phyloP scores from a whole-genome alignment of 2,888 invertebrate genomes.

The Rhingia campestris region DNA sequence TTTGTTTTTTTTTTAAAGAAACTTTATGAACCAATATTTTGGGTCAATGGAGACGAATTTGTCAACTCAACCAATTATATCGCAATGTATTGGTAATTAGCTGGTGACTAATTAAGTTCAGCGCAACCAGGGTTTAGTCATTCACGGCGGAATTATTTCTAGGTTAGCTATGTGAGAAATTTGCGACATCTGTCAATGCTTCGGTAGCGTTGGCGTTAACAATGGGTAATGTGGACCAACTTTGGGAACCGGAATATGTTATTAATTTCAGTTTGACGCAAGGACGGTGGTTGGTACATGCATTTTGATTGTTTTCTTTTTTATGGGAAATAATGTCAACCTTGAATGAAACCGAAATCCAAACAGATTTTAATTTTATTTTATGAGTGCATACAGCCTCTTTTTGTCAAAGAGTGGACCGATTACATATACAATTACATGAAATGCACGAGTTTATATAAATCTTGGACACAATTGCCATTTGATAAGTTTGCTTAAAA shows the following conservation, averaged over 20 bases:
- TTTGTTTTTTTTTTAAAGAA: background rate
- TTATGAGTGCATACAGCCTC: no score
- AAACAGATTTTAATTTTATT: no score
- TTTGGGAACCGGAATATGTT: slow-evolving; percentile 21
- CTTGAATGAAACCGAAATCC: no score
- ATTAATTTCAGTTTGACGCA: background rate
- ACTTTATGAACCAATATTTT: background rate
- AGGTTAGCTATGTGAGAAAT: slow-evolving; percentile 15
- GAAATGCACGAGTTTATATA: no score
- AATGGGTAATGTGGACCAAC: background rate
- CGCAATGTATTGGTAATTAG: background rate
- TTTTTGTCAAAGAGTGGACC: no score
- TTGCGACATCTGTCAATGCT: slow-evolving; percentile 14
- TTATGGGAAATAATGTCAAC: no score
- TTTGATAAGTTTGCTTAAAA: no score
- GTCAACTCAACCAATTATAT: background rate
- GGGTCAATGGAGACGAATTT: slow-evolving; percentile 12
- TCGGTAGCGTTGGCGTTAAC: background rate
- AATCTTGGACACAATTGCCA: no score
- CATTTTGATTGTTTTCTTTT: no score
- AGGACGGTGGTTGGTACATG: no score
- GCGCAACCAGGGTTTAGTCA: background rate
- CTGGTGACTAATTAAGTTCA: background rate
- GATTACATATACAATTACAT: no score
- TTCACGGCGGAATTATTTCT: background rate